phyloP scores from a whole-genome alignment of 2,888 invertebrate species.

The Melitaea athalia region DNA sequence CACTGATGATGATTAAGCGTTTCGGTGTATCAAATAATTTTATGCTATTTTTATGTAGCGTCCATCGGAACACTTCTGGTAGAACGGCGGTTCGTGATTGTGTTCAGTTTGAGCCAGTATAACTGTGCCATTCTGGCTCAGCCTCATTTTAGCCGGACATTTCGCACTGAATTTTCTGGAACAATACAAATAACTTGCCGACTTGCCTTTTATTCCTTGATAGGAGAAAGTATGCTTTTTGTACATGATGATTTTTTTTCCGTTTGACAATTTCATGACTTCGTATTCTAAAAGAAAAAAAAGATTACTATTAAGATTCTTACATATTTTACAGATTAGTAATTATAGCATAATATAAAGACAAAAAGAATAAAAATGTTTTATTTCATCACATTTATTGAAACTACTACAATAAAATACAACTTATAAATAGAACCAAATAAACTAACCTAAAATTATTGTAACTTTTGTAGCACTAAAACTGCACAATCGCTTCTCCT shows the following conservation, averaged over 20 bases:
- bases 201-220: conserved; percentile 33
- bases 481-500: conserved; percentile 25
- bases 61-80: conserved; percentile 28
- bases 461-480: conserved; percentile 8
- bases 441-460: too few species aligned
- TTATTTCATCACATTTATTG: background rate
- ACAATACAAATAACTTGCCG: conserved; percentile 37
- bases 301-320: background rate
- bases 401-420: background rate
- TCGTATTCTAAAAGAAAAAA: conserved; percentile 24
- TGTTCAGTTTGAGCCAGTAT: conserved; percentile 21
- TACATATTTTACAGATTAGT: background rate
- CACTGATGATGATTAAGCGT: too few species aligned
- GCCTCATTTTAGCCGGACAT: conserved; percentile 40
- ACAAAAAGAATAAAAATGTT: background rate
- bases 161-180: conserved; percentile 34
- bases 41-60: conserved; percentile 25
- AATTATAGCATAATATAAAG: background rate
- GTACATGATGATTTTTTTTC: conserved; percentile 37
- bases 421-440: too few species aligned
- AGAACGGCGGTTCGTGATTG: conserved; percentile 28
- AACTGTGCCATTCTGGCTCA: conserved; percentile 31
- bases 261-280: conserved; percentile 31
- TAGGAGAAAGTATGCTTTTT: conserved; percentile 40
- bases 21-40: background rate